These are phyloP conservation scores for Tenrec ecaudatus DNA, from an alignment of 2,113 vertebrate species.

Conservation along the genomic window DNA sequence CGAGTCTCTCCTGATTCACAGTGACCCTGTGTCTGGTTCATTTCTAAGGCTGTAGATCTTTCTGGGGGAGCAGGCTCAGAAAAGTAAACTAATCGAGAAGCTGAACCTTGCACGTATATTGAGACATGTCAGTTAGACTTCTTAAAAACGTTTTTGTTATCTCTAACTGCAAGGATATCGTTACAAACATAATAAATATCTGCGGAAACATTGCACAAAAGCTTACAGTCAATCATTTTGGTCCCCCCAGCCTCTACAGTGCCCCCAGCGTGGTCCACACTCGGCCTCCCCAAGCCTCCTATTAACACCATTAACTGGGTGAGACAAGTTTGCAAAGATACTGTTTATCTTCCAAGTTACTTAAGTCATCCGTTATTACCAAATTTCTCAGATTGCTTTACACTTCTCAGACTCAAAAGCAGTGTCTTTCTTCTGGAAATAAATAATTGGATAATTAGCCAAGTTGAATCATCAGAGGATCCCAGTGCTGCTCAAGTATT, in stretches of 20 bases:
- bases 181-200: not conserved
- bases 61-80: too few relatives aligned
- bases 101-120: not conserved
- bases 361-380: slow-evolving; percentile 82
- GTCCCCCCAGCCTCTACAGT: not conserved
- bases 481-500: slow-evolving; percentile 86
- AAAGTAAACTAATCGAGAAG: not conserved
- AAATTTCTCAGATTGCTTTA: slow-evolving; percentile 87
- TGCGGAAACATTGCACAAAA: not conserved
- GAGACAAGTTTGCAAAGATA: slow-evolving; percentile 81
- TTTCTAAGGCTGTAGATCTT: too few relatives aligned
- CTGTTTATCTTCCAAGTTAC: slow-evolving; percentile 84
- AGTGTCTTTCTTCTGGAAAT: slow-evolving; percentile 87
- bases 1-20: too few relatives aligned
- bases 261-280: not conserved
- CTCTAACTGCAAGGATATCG: not conserved
- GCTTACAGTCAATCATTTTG: not conserved
- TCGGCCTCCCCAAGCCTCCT: too few relatives aligned
- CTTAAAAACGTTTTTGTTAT: not conserved
- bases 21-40: too few relatives aligned
- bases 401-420: slow-evolving; percentile 84
- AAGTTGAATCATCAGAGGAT: slow-evolving; percentile 89
- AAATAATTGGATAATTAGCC: slow-evolving; percentile 92
- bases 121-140: not conserved
- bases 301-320: not conserved